phyloP scores from a whole-genome alignment of 2,113 vertebrate species.

The Numenius arquata region DNA sequence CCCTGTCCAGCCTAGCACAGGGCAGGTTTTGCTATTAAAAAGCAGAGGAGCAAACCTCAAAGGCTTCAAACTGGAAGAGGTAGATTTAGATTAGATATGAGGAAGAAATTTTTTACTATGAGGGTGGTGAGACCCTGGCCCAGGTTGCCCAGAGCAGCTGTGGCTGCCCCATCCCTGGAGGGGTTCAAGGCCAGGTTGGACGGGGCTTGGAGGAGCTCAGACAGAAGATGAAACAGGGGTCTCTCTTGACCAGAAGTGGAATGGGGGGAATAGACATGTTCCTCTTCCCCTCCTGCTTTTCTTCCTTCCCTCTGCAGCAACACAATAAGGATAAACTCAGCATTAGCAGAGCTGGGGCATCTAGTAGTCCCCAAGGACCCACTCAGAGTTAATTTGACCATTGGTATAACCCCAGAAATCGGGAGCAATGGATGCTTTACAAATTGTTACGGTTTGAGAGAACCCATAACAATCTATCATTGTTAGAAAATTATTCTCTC shows the following conservation, averaged over 20 bases:
- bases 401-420: background rate
- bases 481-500: too few relatives aligned
- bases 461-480: too few relatives aligned
- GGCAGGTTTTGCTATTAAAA: too few relatives aligned
- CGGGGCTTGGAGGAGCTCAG: too few relatives aligned
- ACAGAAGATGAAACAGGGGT: background rate
- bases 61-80: background rate
- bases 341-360: background rate
- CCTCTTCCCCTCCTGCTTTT: background rate
- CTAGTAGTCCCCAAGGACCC: too few relatives aligned
- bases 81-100: background rate
- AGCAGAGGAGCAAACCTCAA: too few relatives aligned
- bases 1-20: too few relatives aligned
- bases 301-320: background rate
- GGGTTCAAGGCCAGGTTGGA: background rate
- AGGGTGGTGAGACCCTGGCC: background rate
- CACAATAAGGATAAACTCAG: rapidly evolving
- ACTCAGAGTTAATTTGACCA: background rate
- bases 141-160: too few relatives aligned
- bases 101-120: background rate
- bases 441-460: too few relatives aligned
- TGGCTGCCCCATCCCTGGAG: background rate
- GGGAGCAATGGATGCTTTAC: background rate
- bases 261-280: background rate
- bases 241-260: too few relatives aligned